A percentile compares a stretch with the other conserved stretches of the same genome.
phyloP scores from a whole-genome alignment of 2,113 vertebrate species.

The Seriola rivoliana region DNA sequence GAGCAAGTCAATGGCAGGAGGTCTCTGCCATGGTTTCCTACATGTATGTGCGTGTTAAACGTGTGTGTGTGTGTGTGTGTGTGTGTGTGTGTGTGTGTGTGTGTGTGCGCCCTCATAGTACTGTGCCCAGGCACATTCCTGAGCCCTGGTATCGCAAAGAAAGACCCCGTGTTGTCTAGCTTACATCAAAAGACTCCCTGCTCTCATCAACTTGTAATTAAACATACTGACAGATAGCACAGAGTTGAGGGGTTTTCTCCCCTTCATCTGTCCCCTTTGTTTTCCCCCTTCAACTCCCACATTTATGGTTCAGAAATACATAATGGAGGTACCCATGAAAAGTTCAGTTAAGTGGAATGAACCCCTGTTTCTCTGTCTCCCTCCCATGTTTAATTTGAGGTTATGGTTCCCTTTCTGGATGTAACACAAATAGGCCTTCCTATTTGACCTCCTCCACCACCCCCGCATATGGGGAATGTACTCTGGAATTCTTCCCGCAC shows the following conservation, averaged over 20 bases:
- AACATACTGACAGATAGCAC: conserved; percentile 52
- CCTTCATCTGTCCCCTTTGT: neutral
- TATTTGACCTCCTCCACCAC: conserved; percentile 64
- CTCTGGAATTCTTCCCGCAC: conserved; percentile 78
- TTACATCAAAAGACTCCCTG: conserved; percentile 57
- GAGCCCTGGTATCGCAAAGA: conserved; percentile 51
- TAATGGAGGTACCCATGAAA: neutral
- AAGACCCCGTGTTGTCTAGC: conserved; percentile 67
- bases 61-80: neutral
- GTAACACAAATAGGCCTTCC: conserved; percentile 75
- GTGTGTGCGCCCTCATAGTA: neutral
- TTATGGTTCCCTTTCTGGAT: conserved; percentile 46
- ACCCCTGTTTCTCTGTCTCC: conserved; percentile 5
- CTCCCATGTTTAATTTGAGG: conserved; percentile 20
- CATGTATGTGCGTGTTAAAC: conserved; percentile 40
- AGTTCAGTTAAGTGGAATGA: conserved; percentile 14
- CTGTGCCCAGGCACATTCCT: conserved; percentile 59
- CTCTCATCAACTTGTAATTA: conserved; percentile 77
- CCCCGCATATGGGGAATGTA: conserved; percentile 76
- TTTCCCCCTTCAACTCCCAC: neutral
- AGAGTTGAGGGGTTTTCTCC: conserved; percentile 7
- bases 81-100: neutral
- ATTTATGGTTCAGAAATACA: neutral
- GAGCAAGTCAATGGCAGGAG: conserved; percentile 23
- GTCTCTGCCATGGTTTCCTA: conserved; percentile 33